phyloP scores from a whole-genome alignment of 2,888 invertebrate genomes.

The Adelognathus sp. region DNA sequence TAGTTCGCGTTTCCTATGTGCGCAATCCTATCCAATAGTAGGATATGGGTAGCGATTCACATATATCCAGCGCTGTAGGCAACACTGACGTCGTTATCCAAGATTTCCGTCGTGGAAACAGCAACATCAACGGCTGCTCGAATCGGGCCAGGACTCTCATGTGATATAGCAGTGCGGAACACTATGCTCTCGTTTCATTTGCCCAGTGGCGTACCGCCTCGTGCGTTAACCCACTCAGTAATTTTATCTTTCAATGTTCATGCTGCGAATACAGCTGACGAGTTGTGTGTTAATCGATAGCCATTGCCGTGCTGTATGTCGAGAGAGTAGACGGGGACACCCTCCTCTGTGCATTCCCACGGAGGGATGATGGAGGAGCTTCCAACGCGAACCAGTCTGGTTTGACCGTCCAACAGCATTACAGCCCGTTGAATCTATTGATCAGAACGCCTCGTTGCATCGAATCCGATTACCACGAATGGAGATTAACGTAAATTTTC shows the following conservation, averaged over 20 bases:
- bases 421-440: conserved; percentile 23
- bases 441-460: conserved; percentile 39
- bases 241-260: conserved; percentile 23
- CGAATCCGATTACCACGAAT: conserved; percentile 36
- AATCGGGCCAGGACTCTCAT: not conserved
- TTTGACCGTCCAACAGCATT: not conserved
- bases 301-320: conserved; percentile 11
- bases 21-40: conserved; percentile 6
- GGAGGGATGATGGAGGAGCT: not conserved
- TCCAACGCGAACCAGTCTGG: conserved; percentile 1
- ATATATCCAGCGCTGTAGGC: not conserved
- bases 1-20: not conserved
- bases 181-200: conserved; percentile 9
- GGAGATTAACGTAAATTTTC: conserved; percentile 45
- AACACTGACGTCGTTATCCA: not conserved
- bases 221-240: conserved; percentile 7
- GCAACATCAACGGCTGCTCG: not conserved
- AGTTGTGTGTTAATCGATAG: conserved; percentile 9
- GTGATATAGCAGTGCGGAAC: too few relatives aligned
- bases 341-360: not conserved
- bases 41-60: not conserved
- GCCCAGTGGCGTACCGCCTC: not conserved
- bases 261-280: conserved; percentile 10
- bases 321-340: not conserved
- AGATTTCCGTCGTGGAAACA: conserved; percentile 1